Evolutionary conservation across 2,113 vertebrate species (phyloP).

Genomic region (Upupa epops): DNA sequence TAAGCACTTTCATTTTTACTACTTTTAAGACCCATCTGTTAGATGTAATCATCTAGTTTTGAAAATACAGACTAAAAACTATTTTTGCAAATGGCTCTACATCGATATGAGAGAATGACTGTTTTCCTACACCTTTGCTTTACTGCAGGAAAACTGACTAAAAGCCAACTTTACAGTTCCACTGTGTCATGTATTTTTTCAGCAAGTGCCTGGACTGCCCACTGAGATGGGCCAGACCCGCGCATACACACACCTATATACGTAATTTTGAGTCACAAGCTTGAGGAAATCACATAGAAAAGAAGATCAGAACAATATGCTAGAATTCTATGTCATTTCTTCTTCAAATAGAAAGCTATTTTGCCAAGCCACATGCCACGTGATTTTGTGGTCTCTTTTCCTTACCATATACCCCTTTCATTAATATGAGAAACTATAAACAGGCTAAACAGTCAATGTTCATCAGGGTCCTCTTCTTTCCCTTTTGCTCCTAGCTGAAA

Average conservation of each 20-base stretch:
- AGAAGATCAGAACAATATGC: background rate
- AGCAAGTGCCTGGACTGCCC: background rate
- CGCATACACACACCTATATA: background rate
- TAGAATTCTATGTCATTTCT: background rate
- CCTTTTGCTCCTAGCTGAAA: background rate
- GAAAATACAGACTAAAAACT: background rate
- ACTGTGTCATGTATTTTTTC: background rate
- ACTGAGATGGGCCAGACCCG: background rate
- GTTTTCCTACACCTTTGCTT: background rate
- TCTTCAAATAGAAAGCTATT: background rate
- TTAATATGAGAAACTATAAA: background rate
- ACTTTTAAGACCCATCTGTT: background rate
- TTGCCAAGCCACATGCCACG: background rate
- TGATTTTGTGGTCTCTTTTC: background rate
- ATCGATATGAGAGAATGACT: background rate
- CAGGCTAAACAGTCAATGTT: background rate
- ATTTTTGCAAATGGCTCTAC: background rate
- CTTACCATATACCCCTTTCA: fast-evolving
- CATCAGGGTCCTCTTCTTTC: background rate
- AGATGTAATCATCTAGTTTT: background rate
- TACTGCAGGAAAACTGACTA: background rate
- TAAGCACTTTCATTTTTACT: background rate
- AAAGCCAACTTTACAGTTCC: background rate
- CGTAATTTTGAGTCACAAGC: background rate
- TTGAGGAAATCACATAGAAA: background rate